Evolutionary conservation across 2,797 vertebrate genomes (phyloP), one percentile per base, ranked within the genome.

Genomic region (Paedocypris micromegethes): DNA sequence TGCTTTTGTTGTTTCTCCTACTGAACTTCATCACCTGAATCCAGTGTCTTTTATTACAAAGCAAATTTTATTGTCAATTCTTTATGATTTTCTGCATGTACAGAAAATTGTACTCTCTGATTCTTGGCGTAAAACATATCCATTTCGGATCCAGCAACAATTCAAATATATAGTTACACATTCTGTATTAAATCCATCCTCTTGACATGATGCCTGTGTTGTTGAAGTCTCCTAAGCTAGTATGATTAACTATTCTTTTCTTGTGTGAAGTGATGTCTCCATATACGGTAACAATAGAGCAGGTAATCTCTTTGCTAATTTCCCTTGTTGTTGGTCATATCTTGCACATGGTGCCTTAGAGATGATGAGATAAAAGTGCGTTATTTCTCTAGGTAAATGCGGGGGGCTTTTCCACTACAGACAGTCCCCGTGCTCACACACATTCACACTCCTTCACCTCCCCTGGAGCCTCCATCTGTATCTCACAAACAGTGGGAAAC

Each of bases 401-500:
- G 52, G 58, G 23, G 69, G 50, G 57, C 60, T 64, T 8, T 41
- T 63, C 51, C 55, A 43, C 50, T 46, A 23, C 55, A 52, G 52
- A 72, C 45, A 66, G 58, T 62, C 43, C 48, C 62, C 37, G 40
- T 49, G 9, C 54, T 53, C 57, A 56, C 60, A 52, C 42, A 6
- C 67, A 49, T 41, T 60, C 43, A 6, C 45, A 23, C 67, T 55
- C 23, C 44, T 62, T 9, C 45, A 47, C 48, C 42, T 62, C 47
- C 52, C 43, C 23, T 43, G 53, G 53, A 70, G 62, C 50, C 45
- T 87, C 84, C 79, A 64, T 74, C 80, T 76, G 85, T 77, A 76
- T 90, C 89, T 84, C 83, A 84, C 86, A 88, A 89, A 91, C 89
- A 90, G 85, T 86, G 83, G 89, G 89, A 90, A 89, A 88, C 87